These are phyloP conservation scores for Rambutsinella grinnellia DNA, from an alignment of 2,888 invertebrate genomes.

Conservation along the genomic window DNA sequence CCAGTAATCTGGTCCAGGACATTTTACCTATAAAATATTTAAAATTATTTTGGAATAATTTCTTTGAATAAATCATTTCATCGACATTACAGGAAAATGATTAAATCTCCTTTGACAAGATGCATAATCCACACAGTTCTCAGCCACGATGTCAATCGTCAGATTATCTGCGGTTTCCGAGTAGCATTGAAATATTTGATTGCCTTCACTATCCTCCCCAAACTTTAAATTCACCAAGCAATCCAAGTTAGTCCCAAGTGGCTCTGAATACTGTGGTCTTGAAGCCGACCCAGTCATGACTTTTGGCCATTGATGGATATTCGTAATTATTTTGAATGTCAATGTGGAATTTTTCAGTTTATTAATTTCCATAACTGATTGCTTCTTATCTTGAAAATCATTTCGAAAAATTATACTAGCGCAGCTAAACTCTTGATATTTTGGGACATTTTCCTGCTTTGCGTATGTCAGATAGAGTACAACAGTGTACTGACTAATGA, in stretches of 20 bases:
- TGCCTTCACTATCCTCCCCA: neutral
- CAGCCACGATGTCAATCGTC: slow-evolving; percentile 7
- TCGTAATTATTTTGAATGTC: neutral
- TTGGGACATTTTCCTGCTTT: neutral
- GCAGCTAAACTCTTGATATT: slow-evolving; percentile 1
- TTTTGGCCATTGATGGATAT: neutral
- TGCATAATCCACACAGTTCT: slow-evolving; percentile 6
- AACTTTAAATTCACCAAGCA: slow-evolving; percentile 3
- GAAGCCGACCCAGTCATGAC: neutral
- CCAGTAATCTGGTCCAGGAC: too few species aligned
- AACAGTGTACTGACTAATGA: neutral
- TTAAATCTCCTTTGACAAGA: slow-evolving; percentile 4
- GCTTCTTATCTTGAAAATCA: neutral
- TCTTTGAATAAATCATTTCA: too few species aligned
- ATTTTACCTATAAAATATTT: too few species aligned
- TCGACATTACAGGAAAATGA: too few species aligned
- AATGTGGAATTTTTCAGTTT: neutral
- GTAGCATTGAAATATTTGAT: slow-evolving; percentile 1
- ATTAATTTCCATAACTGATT: neutral
- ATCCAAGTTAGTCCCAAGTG: neutral
- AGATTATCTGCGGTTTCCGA: neutral
- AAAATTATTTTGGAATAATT: too few species aligned
- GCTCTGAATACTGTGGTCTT: neutral
- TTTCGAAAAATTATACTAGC: too few species aligned
- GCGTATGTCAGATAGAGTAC: neutral